Evolutionary conservation across 2,888 invertebrate species (phyloP).

Genomic region (Melipona bicolor): DNA sequence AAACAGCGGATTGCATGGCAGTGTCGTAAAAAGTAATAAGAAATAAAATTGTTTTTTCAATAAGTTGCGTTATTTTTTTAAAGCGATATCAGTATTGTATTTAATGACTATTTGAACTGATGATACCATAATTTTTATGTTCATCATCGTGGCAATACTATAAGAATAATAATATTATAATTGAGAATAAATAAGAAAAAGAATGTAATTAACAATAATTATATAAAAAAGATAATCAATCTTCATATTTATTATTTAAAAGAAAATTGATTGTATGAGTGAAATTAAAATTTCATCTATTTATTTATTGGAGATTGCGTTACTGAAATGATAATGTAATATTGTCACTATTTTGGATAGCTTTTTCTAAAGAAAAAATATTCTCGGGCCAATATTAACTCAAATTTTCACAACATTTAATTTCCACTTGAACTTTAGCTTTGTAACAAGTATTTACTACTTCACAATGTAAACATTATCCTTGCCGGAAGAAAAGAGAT

Average conservation of each 20-base stretch:
- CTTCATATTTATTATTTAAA: neutral
- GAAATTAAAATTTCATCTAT: neutral
- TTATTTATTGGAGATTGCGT: neutral
- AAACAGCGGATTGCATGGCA: constrained; percentile 21
- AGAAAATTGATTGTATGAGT: neutral
- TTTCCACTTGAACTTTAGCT: constrained; percentile 61
- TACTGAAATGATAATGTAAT: neutral
- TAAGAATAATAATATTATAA: neutral
- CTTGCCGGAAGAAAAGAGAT: constrained; percentile 71
- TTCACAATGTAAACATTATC: constrained; percentile 43
- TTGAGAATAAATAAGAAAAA: neutral
- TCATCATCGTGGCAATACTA: constrained; percentile 20
- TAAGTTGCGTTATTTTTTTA: constrained; percentile 17
- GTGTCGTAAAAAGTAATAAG: constrained; percentile 19
- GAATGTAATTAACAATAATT: neutral
- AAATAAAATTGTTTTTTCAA: constrained; percentile 46
- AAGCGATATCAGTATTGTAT: constrained; percentile 23
- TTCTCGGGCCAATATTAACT: constrained; percentile 28
- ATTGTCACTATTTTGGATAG: constrained; percentile 11
- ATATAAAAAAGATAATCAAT: neutral
- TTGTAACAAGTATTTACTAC: constrained; percentile 65
- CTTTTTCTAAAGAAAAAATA: neutral
- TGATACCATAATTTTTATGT: constrained; percentile 11
- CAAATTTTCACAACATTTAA: constrained; percentile 13
- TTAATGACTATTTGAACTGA: constrained; percentile 14